phyloP scores from a whole-genome alignment of 2,888 invertebrate species.

The Bruchidius siliquastri region DNA sequence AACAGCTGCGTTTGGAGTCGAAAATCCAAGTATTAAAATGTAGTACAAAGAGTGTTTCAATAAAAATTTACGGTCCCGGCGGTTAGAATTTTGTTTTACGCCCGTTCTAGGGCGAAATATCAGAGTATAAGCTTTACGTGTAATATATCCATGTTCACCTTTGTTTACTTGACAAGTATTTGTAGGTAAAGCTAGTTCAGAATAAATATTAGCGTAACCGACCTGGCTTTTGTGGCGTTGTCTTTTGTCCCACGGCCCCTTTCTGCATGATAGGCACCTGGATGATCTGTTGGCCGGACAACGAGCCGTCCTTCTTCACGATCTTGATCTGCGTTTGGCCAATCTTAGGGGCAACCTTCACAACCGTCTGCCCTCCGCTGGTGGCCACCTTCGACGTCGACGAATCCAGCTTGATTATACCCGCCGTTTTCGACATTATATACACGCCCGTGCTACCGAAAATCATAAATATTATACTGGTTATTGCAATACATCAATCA shows the following conservation, averaged over 20 bases:
- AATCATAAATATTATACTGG: no score
- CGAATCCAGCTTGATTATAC: conserved; percentile 67
- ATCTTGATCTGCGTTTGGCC: conserved; percentile 50
- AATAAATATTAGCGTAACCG: neutral
- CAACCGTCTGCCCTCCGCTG: conserved; percentile 42
- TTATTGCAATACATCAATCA: no score
- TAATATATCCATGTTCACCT: no score
- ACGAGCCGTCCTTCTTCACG: conserved; percentile 39
- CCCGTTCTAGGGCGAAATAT: no score
- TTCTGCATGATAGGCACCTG: conserved; percentile 11
- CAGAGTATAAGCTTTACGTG: no score
- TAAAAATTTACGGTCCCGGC: no score
- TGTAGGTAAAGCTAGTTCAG: no score
- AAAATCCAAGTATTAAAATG: no score
- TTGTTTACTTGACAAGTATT: no score
- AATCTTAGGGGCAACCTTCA: conserved; percentile 51
- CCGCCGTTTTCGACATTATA: conserved; percentile 72
- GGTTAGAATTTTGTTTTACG: no score
- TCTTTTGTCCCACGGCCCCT: neutral
- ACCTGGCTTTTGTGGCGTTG: neutral
- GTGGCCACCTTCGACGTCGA: conserved; percentile 43
- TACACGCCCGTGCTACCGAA: conserved; percentile 59
- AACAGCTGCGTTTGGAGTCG: no score
- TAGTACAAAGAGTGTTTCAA: no score
- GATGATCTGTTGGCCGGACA: conserved; percentile 26